These are phyloP conservation scores for Formica aserva DNA, from an alignment of 2,888 invertebrate species.

Conservation along the genomic window DNA sequence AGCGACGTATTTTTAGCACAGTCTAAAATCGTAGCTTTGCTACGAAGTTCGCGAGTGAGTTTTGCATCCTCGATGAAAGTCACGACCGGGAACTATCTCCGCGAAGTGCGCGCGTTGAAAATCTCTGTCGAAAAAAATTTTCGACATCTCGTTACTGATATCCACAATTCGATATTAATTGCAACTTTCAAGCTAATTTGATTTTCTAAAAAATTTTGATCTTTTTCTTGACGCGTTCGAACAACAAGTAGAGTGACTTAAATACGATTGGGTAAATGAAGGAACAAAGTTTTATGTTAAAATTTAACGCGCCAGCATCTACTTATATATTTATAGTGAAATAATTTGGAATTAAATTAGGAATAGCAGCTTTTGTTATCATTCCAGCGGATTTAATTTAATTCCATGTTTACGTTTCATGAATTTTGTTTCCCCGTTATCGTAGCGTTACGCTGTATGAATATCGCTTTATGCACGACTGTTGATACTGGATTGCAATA, in stretches of 20 bases:
- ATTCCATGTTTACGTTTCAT: not conserved
- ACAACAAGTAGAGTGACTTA: not conserved
- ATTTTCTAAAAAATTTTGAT: not conserved
- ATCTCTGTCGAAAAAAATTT: not conserved
- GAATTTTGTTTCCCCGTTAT: not conserved
- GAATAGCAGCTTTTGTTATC: not conserved
- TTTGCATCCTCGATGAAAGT: constrained; percentile 36
- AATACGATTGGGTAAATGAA: not conserved
- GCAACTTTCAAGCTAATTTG: not conserved
- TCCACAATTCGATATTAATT: not conserved
- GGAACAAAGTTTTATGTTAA: not conserved
- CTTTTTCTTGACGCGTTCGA: not conserved
- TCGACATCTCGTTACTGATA: not conserved
- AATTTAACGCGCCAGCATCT: not conserved
- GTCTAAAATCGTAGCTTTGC: constrained; percentile 72
- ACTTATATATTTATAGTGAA: not conserved
- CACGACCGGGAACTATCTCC: not conserved
- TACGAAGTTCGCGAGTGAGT: constrained; percentile 49
- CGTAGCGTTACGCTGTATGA: not conserved
- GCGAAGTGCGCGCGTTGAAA: not conserved
- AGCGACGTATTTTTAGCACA: constrained; percentile 76
- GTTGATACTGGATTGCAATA: not conserved
- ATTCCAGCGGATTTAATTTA: constrained; percentile 7
- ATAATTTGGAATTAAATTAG: constrained; percentile 13
- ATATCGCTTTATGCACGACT: not conserved